Conservation (phyloP, 92 coral and sea anemone genomes). For the Porites cylindrica region DNA sequence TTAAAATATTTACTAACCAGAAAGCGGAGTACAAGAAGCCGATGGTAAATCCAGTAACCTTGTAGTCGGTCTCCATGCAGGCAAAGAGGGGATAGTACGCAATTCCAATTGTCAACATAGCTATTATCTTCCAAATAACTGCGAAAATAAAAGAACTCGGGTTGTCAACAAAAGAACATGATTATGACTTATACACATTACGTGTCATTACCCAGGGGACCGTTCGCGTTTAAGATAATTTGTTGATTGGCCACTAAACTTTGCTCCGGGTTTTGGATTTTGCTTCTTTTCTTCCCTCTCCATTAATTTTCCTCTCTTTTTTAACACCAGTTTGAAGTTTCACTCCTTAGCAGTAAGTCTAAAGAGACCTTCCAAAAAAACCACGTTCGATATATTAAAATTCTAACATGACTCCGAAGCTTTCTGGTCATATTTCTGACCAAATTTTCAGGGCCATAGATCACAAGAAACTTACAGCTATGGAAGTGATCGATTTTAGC, state of each 20-base stretch:
- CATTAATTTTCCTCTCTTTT: too few species aligned
- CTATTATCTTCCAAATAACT: constrained; percentile 77
- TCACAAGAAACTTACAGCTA: constrained; percentile 34
- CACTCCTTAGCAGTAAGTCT: too few species aligned
- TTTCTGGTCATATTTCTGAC: not conserved
- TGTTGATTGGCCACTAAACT: too few species aligned
- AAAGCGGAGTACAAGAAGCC: constrained; percentile 73
- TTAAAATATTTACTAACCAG: constrained; percentile 68
- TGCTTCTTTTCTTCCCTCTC: too few species aligned
- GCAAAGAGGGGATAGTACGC: constrained; percentile 90
- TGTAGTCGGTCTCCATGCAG: constrained; percentile 85
- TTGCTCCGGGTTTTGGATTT: too few species aligned
- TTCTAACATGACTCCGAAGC: too few species aligned
- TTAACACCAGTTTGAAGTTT: too few species aligned
- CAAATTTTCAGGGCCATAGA: constrained; percentile 39
- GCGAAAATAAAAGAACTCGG: not conserved
- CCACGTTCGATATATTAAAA: not conserved
- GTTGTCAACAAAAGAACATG: too few species aligned
- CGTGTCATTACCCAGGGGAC: too few species aligned
- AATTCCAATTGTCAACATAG: constrained; percentile 79
- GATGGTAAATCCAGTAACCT: constrained; percentile 71
- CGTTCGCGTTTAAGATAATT: too few species aligned
- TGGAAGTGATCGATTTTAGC: constrained; percentile 34
- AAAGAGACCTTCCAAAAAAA: too few species aligned
- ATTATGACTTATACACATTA: too few species aligned